Conservation (phyloP, 1,140 invertebrate species). For the Mycetomoellerius zeteki region DNA sequence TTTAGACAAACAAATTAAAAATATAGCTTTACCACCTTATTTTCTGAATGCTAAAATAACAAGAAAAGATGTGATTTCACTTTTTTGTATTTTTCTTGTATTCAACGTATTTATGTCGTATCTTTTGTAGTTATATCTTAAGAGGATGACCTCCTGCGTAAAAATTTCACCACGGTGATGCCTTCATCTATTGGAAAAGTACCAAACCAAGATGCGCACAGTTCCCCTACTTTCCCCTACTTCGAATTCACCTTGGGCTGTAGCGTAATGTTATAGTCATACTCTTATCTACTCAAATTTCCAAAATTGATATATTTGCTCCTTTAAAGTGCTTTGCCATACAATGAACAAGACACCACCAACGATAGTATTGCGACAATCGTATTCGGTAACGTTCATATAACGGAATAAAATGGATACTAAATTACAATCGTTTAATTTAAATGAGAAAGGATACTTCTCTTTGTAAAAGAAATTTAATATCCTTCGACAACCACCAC, state of each 20-base stretch:
- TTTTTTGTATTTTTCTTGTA: too few species aligned
- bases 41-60: too few species aligned
- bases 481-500: conserved; percentile 29
- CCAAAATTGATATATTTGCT: neutral
- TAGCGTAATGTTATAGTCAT: neutral
- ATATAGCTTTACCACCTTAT: too few species aligned
- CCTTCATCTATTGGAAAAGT: too few species aligned
- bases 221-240: too few species aligned
- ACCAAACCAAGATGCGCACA: too few species aligned
- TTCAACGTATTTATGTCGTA: too few species aligned
- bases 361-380: neutral
- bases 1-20: too few species aligned
- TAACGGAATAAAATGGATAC: conserved; percentile 14
- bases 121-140: too few species aligned
- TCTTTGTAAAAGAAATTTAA: conserved; percentile 39
- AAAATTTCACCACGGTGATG: too few species aligned
- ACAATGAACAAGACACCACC: neutral
- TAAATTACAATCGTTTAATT: neutral
- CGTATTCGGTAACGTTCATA: neutral
- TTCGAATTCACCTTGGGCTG: conserved; percentile 2
- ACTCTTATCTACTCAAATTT: neutral
- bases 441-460: conserved; percentile 18
- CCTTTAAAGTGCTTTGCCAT: neutral
- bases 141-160: too few species aligned
- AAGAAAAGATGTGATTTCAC: too few species aligned